These are phyloP conservation scores for Petromus typicus DNA, from an alignment of 2,113 vertebrate species.

Conservation along the genomic window DNA sequence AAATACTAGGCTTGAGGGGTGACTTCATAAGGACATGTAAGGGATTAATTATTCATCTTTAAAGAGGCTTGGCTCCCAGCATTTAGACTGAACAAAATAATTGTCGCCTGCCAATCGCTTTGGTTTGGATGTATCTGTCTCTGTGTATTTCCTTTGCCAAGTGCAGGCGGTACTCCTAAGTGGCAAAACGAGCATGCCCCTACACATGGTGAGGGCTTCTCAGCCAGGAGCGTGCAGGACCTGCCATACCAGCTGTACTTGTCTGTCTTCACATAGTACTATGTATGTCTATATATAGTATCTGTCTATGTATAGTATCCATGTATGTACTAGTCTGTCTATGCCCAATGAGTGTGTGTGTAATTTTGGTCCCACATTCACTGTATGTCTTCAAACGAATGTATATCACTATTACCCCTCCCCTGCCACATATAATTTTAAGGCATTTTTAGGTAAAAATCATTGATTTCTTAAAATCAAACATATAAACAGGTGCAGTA, in stretches of 20 bases:
- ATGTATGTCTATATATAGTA: too few species aligned
- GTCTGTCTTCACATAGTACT: neutral
- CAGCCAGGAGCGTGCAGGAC: neutral
- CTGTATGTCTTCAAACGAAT: conserved; percentile 14
- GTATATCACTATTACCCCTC: neutral
- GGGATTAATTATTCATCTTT: conserved; percentile 35
- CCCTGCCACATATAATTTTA: neutral
- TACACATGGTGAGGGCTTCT: neutral
- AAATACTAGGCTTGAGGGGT: conserved; percentile 13
- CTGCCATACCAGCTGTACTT: neutral
- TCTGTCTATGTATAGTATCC: too few species aligned
- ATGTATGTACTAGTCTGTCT: neutral
- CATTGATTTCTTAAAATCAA: conserved; percentile 37
- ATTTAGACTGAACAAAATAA: conserved; percentile 28
- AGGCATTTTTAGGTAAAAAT: neutral
- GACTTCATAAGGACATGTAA: neutral
- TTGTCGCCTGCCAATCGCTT: conserved; percentile 19
- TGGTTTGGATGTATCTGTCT: conserved; percentile 27
- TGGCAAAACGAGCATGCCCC: neutral
- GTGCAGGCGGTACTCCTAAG: neutral
- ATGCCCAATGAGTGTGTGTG: neutral
- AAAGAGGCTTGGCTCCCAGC: neutral
- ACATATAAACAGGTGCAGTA: neutral
- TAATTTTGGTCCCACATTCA: conserved; percentile 20
- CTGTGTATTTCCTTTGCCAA: neutral